These are phyloP conservation scores for Sterrhoptilus dennistouni DNA, from an alignment of 2,113 vertebrate species.

Conservation along the genomic window DNA sequence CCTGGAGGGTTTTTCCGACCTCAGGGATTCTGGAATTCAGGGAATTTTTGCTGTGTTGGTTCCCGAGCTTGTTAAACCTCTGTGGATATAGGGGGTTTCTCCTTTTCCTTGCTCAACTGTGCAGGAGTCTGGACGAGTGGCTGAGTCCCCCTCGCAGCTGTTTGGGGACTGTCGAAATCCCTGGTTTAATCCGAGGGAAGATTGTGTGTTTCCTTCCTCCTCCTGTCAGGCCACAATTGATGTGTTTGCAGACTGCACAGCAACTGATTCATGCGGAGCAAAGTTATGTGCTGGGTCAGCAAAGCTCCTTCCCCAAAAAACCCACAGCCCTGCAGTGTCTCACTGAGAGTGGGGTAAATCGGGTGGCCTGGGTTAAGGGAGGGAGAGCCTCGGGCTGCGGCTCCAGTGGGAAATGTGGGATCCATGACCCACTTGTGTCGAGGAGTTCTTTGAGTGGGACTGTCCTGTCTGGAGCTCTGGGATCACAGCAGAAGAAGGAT, in stretches of 20 bases:
- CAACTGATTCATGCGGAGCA: conserved; percentile 34
- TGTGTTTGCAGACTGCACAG: conserved; percentile 28
- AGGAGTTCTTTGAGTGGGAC: not conserved
- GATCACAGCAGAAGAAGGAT: not conserved
- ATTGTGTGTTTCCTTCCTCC: conserved; percentile 56
- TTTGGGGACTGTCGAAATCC: conserved; percentile 40
- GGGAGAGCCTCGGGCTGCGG: not conserved
- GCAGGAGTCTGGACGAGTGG: not conserved
- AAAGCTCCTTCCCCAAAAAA: conserved; percentile 42
- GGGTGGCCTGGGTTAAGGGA: not conserved
- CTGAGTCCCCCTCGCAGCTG: not conserved
- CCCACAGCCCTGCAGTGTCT: not conserved
- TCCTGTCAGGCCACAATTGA: conserved; percentile 17
- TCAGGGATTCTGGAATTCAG: not conserved
- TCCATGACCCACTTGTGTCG: rapidly evolving
- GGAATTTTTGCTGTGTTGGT: not conserved
- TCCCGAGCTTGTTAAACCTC: not conserved
- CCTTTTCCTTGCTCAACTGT: not conserved
- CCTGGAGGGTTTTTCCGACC: not conserved
- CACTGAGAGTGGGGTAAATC: not conserved
- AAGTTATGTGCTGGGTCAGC: conserved; percentile 56
- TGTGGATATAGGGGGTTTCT: rapidly evolving
- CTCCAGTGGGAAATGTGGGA: rapidly evolving
- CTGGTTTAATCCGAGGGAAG: not conserved
- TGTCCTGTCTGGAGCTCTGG: not conserved